These are phyloP conservation scores for Mimumesa dahlbomi DNA, from an alignment of 2,888 invertebrate species.

Conservation along the genomic window DNA sequence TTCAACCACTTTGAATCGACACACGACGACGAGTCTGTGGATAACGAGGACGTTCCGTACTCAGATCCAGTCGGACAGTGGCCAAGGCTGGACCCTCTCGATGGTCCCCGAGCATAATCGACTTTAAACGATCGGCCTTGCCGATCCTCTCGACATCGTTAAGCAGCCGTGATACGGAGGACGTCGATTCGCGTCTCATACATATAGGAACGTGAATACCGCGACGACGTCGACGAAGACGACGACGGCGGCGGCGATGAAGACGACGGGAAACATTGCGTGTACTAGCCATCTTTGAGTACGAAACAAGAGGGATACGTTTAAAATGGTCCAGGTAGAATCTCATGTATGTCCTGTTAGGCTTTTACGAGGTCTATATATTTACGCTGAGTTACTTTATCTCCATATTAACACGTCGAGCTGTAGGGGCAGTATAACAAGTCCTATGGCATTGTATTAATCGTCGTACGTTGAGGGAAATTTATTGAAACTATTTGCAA, in stretches of 20 bases:
- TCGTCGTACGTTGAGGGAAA: no score
- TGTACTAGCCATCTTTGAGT: slow-evolving; percentile 20
- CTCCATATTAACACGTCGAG: slow-evolving; percentile 55
- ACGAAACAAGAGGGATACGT: slow-evolving; percentile 5
- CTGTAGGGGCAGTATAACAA: background rate
- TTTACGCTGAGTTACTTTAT: slow-evolving; percentile 59
- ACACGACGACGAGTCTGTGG: slow-evolving; percentile 40
- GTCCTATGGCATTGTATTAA: no score
- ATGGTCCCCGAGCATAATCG: slow-evolving; percentile 59
- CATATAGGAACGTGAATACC: slow-evolving; percentile 38
- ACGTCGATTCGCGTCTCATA: slow-evolving; percentile 45
- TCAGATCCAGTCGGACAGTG: slow-evolving; percentile 50
- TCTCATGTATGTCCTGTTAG: slow-evolving; percentile 55
- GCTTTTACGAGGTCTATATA: slow-evolving; percentile 55
- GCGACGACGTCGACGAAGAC: slow-evolving; percentile 19
- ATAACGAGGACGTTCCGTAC: slow-evolving; percentile 62
- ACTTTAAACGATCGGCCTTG: slow-evolving; percentile 67
- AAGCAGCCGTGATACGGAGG: slow-evolving; percentile 44
- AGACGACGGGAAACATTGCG: slow-evolving; percentile 30
- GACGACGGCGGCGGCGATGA: slow-evolving; percentile 1
- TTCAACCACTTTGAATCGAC: slow-evolving; percentile 43
- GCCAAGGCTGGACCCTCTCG: slow-evolving; percentile 47
- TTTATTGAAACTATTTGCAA: no score
- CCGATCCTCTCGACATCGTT: slow-evolving; percentile 62
- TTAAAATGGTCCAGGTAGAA: slow-evolving; percentile 7